Base-by-base conservation (phyloP, 1,140 invertebrate genomes). In the Popillia japonica region DNA sequence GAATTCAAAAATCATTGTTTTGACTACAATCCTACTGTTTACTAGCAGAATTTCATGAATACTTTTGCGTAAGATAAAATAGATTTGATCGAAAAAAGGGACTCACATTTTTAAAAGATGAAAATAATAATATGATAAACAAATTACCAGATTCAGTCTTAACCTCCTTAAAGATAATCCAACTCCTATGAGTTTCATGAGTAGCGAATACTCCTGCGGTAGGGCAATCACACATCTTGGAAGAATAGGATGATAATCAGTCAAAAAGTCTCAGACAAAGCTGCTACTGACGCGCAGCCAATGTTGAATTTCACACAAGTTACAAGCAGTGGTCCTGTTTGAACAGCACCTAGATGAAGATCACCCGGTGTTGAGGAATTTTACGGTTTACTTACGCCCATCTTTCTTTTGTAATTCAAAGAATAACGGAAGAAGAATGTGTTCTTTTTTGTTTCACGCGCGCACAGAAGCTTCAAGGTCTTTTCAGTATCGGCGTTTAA, bases 91-190 rank as follows among this genome's bases (percentile, higher is more conserved):
- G n/a, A n/a, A n/a, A n/a, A n/a, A n/a, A n/a, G n/a, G n/a, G n/a
- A n/a, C n/a, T n/a, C n/a, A n/a, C n/a, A n/a, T n/a, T 34, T 34
- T 34, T 34, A 34, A 34, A n/a, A n/a, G n/a, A n/a, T n/a, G n/a
- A n/a, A n/a, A n/a, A n/a, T n/a, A n/a, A 34, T 34, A 34, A 34
- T 34, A 4, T 34, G 27, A 34, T 34, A 74, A 73, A 73, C 4
- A 17, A 55, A 76, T 76, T 79, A 86, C 85, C 84, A 82, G 81
- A 83, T 61, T 83, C 82, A 79, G 83, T 85, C 81, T 82, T 87
- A 86, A 87, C 88, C 88, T 90, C 89, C 88, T 89, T 90, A 85
- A 90, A 90, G 85, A 90, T 89, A 87, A 90, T 90, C 90, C 90
- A 90, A 88, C 89, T 90, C 85, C 89, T 89, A 85, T 90, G 89